Base-by-base conservation (phyloP, 2,113 vertebrate genomes). In the Tiliqua scincoides region DNA sequence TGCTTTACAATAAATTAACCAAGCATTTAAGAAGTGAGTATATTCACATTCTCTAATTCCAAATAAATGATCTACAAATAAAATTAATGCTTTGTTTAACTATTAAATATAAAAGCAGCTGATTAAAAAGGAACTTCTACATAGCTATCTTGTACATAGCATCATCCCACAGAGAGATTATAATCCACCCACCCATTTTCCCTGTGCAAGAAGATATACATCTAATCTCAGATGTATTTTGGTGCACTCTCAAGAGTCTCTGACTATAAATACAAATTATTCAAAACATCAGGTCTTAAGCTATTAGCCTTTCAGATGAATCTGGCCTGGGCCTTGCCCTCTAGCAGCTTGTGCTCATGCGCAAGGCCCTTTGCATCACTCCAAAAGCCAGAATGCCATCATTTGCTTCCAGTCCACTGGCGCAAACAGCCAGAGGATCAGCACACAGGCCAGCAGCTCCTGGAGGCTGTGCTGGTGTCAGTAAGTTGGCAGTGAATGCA, bases 1-100 rank as follows among this genome's bases (percentile, higher is more conserved):
- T 91, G 15, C 37, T 80, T 85, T 17, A 30, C 78, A 90, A 90
- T 83, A 92, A 85, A 88, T 89, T 80, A 87, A 35, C 81, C 62
- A 85, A 83, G 71, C 75, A 82, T 61, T 91, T 90, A n/a, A 89
- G 43, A 63, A 89, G 83, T 43, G 63, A 71, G 75, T 67, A 87
- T 3, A 78, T 84, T 85, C 63, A 57, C 15, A 80, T 84, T 52
- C 20, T 61, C 11, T 90, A 85, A 87, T 86, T 89, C 81, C 52
- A 87, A 83, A 68, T 65, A 82, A 85, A 87, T 68, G 74, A 3
- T 23, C 89, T 85, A 86, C 0, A 92, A 90, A 82, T 74, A 76
- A 14, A 92, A 85, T 77, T 85, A 61, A 63, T 87, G 1, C 9
- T 90, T 92, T 71, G 59, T 71, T 65, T 89, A n/a, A 84, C 18